phyloP scores from a whole-genome alignment of 2,113 vertebrate species.

The Gallinago media region DNA sequence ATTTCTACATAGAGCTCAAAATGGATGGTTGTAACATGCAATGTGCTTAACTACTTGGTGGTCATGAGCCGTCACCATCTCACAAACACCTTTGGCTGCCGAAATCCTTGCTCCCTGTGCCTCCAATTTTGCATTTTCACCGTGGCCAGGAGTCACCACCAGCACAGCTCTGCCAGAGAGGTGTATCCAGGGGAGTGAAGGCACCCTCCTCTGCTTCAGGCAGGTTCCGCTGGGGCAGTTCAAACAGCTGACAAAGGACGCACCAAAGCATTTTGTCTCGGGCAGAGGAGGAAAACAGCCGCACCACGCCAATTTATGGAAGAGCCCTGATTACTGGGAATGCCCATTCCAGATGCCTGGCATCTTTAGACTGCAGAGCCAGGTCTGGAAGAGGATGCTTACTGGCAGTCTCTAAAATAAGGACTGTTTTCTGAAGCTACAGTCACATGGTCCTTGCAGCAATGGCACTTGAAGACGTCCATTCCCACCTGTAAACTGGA shows the following conservation, averaged over 20 bases:
- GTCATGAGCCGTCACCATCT: neutral
- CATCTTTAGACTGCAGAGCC: neutral
- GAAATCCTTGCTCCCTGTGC: neutral
- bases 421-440: neutral
- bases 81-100: neutral
- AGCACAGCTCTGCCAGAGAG: neutral
- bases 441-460: neutral
- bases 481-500: neutral
- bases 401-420: neutral
- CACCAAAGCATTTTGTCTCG: neutral
- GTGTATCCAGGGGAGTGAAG: neutral
- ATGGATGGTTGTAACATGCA: neutral
- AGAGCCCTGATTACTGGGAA: neutral
- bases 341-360: neutral
- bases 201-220: neutral
- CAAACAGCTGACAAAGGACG: neutral
- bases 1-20: neutral
- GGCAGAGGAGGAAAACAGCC: neutral
- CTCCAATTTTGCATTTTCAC: neutral
- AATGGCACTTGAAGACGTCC: neutral
- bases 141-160: neutral
- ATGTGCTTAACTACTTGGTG: neutral
- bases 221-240: neutral
- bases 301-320: neutral
- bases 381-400: constrained; percentile 38